These are phyloP conservation scores for Caenorhabditis japonica DNA, from an alignment of 2,888 invertebrate genomes.

Conservation along the genomic window DNA sequence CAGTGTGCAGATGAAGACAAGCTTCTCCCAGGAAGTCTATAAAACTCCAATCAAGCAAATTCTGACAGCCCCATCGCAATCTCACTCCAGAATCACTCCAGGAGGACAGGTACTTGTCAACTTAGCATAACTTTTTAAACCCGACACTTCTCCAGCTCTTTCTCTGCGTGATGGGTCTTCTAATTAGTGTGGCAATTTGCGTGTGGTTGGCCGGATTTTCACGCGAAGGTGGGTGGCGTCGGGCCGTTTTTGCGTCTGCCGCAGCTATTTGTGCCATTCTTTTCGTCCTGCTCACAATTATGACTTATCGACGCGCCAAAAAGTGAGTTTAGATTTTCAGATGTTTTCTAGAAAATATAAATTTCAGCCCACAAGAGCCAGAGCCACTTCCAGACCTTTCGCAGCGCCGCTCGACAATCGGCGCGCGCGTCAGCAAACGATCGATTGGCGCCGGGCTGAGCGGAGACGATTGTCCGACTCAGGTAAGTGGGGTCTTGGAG, in stretches of 20 bases:
- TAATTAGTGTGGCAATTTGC: conserved; percentile 67
- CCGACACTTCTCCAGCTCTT: no score
- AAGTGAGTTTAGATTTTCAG: conserved; percentile 49
- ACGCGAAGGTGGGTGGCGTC: conserved; percentile 58
- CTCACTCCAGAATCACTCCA: conserved; percentile 60
- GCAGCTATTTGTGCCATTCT: conserved; percentile 69
- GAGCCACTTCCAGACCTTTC: conserved; percentile 65
- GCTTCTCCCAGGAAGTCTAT: conserved; percentile 48
- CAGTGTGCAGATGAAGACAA: conserved; percentile 54
- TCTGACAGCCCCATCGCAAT: conserved; percentile 58
- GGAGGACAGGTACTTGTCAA: conserved; percentile 59
- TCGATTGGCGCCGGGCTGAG: conserved; percentile 54
- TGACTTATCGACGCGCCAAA: conserved; percentile 59
- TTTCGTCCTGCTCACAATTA: conserved; percentile 67
- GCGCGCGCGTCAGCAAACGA: conserved; percentile 56
- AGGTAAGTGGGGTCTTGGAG: conserved; percentile 17
- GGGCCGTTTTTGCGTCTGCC: conserved; percentile 63
- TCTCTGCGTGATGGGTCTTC: conserved; percentile 67
- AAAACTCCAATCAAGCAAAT: conserved; percentile 62
- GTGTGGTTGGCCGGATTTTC: conserved; percentile 67
- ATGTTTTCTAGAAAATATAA: background rate
- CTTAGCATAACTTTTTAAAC: no score
- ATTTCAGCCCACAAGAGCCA: conserved; percentile 64
- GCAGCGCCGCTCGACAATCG: conserved; percentile 63
- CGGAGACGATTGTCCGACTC: conserved; percentile 50